Percentiles rank a stretch among this genome's conserved stretches.
phyloP scores from a whole-genome alignment of 1,140 invertebrate genomes.

The Drosophila triauraria region DNA sequence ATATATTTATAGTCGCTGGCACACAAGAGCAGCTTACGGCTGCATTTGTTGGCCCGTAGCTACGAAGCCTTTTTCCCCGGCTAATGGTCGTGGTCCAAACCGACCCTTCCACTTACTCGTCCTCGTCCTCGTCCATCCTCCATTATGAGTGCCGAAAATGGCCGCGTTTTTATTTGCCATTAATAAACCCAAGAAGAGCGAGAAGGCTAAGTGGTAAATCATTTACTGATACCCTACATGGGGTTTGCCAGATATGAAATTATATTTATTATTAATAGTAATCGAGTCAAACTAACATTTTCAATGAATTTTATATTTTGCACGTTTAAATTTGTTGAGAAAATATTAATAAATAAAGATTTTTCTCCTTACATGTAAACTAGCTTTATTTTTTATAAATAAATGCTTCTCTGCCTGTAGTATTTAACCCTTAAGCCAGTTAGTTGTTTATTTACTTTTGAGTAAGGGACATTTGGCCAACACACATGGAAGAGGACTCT shows the following conservation, averaged over 20 bases:
- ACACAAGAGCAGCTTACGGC: constrained; percentile 44
- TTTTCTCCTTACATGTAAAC: background rate
- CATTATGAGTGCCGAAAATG: constrained; percentile 21
- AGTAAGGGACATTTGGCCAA: constrained; percentile 13
- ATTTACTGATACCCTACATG: constrained; percentile 2
- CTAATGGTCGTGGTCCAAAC: constrained; percentile 42
- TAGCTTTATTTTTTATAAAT: background rate
- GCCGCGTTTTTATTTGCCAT: constrained; percentile 44
- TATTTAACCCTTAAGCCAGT: background rate
- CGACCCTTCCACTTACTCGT: background rate
- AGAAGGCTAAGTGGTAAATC: background rate
- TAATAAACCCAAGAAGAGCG: constrained; percentile 26
- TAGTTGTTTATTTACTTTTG: constrained; percentile 9
- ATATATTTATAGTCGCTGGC: constrained; percentile 39
- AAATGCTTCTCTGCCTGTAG: background rate
- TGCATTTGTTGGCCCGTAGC: constrained; percentile 44
- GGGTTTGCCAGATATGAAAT: background rate
- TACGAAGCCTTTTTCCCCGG: constrained; percentile 30
- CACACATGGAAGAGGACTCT: constrained; percentile 10
- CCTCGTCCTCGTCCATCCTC: background rate
- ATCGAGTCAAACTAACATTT: too few species aligned
- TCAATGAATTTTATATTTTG: too few species aligned
- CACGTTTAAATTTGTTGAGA: too few species aligned
- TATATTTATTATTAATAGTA: background rate
- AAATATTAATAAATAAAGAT: too few species aligned